Conservation (phyloP, 2,888 invertebrate species). For the Lasius fuliginosus region DNA sequence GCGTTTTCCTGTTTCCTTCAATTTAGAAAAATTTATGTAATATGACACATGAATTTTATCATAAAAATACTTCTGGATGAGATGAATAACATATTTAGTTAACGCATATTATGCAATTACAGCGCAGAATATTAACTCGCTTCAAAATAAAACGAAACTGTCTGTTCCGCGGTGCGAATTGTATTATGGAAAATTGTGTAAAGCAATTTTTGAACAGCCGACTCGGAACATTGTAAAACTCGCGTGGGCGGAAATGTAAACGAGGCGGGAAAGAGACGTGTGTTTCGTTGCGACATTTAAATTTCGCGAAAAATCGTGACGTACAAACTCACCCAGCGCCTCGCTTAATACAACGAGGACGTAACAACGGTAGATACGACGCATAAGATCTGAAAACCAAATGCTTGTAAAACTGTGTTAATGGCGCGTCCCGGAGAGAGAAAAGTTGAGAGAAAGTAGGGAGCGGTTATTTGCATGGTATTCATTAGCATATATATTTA, state of each 20-base stretch:
- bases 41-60: not conserved
- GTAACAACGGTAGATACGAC: conserved; percentile 30
- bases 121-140: conserved; percentile 25
- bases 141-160: conserved; percentile 31
- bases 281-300: conserved; percentile 53
- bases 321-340: conserved; percentile 30
- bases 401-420: conserved; percentile 56
- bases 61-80: conserved; percentile 23
- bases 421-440: conserved; percentile 33
- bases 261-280: conserved; percentile 46
- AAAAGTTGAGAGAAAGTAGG: conserved; percentile 18
- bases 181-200: conserved; percentile 47
- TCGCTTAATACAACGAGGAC: conserved; percentile 41
- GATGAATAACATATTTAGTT: conserved; percentile 33
- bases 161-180: conserved; percentile 36
- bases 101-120: conserved; percentile 34
- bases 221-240: conserved; percentile 34
- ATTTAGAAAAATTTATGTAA: not conserved
- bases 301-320: conserved; percentile 52
- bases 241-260: conserved; percentile 40
- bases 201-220: conserved; percentile 47
- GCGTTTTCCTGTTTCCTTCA: not conserved
- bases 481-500: conserved; percentile 56
- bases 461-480: conserved; percentile 46
- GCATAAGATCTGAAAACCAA: conserved; percentile 51